Conservation (phyloP, 2,797 vertebrate genomes). For the Tragopan temminckii region DNA sequence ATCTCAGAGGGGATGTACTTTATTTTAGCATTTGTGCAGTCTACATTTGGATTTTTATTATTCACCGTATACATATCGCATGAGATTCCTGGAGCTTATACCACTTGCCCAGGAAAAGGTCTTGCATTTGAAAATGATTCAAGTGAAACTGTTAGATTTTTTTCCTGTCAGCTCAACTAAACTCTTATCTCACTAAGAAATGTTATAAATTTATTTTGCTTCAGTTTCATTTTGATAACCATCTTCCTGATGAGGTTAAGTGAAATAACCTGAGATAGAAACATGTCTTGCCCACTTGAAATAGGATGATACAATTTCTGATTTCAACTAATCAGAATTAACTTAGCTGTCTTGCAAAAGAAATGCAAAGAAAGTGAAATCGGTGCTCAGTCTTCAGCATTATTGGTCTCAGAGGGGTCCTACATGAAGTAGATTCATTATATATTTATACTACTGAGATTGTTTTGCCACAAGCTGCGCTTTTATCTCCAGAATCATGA, state of each 20-base stretch:
- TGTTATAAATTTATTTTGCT: not conserved
- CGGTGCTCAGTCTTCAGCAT: not conserved
- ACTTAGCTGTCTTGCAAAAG: not conserved
- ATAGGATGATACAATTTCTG: not conserved
- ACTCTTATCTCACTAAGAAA: not conserved
- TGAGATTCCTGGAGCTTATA: not conserved
- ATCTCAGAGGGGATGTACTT: not conserved
- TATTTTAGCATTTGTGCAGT: not conserved
- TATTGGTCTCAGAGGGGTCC: not conserved
- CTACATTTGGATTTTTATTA: not conserved
- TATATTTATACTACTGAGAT: not conserved
- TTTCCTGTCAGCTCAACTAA: not conserved
- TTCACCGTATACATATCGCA: not conserved
- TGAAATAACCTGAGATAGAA: not conserved
- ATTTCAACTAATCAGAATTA: not conserved
- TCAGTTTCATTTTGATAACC: not conserved
- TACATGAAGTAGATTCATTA: not conserved
- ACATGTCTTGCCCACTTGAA: not conserved
- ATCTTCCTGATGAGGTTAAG: not conserved
- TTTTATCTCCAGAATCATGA: not conserved
- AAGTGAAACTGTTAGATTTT: not conserved
- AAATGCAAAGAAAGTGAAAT: not conserved
- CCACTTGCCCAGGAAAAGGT: not conserved
- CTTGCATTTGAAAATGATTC: not conserved
- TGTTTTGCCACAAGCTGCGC: accelerated